Base-by-base conservation (phyloP, 2,888 invertebrate species). In the Drosophila histrio region DNA sequence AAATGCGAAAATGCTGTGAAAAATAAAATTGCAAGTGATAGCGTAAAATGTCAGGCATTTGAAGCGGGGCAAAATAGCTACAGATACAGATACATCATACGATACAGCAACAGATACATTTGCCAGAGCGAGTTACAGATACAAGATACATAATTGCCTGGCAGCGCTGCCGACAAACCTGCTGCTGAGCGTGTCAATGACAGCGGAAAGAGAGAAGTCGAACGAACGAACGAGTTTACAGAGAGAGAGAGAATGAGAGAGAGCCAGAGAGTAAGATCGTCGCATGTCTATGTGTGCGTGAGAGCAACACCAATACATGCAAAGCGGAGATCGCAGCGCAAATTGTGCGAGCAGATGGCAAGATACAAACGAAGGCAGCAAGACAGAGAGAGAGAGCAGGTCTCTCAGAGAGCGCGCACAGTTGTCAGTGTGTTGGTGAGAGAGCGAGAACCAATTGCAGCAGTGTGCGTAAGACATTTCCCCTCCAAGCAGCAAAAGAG, bases 31-130 rank as follows among this genome's bases (percentile, higher is more conserved):
- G 72, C 80, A 75, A 77, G 80, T 80, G 83, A 72, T 80, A 65
- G 77, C 64, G 87, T 65, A 65, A 89, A 88, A 88, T 89, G 89
- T 87, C 88, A 81, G 79, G 72, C 80, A 89, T 87, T 88, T 75
- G 70, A 76, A 47, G 62, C 72, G 47, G 47, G 63, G 24, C 58
- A 32, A 36, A 59, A 3, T 36, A 57, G 59, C 11, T 22, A 46
- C 28, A 54, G 47, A 28, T 22, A 43, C 32, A 76, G 52, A 47
- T 50, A 62, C 61, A 65, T 19, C 36, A 38, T 15, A 24, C 28
- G 65, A 65, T 57, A 65, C 72, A 72, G 52, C 64, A 39, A 75
- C 58, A 70, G 32, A 41, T 32, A 50, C 49, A 49, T 43, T 24
- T 52, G 43, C 28, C 82, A 73, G 66, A 66, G 62, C 68, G 72